phyloP scores from a whole-genome alignment of 2,888 invertebrate species.

The Caenorhabditis zanzibari region DNA sequence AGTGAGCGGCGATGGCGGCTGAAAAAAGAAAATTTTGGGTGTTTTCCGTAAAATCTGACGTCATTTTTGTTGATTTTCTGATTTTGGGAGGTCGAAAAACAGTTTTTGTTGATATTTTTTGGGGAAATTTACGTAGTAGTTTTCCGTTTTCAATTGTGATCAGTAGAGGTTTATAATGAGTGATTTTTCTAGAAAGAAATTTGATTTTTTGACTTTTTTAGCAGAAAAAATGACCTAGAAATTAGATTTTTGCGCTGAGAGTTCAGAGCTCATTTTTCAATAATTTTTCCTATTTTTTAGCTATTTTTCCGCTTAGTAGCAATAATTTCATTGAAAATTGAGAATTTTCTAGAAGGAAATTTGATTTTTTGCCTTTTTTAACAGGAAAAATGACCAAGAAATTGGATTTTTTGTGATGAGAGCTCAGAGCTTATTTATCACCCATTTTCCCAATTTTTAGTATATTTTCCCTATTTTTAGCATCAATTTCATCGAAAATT shows the following conservation, averaged over 20 bases:
- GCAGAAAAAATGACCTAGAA: not conserved
- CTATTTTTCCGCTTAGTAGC: too few relatives aligned
- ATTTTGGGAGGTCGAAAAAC: slow-evolving; percentile 1
- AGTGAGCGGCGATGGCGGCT: slow-evolving; percentile 66
- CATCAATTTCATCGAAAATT: too few relatives aligned
- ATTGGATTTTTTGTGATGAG: too few relatives aligned
- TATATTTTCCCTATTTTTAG: too few relatives aligned
- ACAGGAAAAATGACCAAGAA: too few relatives aligned
- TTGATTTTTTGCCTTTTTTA: too few relatives aligned
- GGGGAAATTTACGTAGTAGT: slow-evolving; percentile 1
- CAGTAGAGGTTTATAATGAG: not conserved
- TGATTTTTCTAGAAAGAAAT: not conserved
- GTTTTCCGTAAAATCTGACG: slow-evolving; percentile 4
- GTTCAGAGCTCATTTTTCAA: not conserved
- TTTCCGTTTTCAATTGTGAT: not conserved
- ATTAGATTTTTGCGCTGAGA: not conserved
- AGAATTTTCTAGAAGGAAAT: too few relatives aligned
- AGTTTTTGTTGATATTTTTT: not conserved
- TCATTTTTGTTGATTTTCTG: slow-evolving; percentile 2
- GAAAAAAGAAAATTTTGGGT: slow-evolving; percentile 13
- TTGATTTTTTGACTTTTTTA: not conserved
- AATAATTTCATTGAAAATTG: too few relatives aligned
- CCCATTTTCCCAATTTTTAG: too few relatives aligned
- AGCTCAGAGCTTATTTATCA: too few relatives aligned
- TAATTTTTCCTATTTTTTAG: not conserved